phyloP scores from a whole-genome alignment of 2,797 vertebrate species.

The Eleutherodactylus coqui region DNA sequence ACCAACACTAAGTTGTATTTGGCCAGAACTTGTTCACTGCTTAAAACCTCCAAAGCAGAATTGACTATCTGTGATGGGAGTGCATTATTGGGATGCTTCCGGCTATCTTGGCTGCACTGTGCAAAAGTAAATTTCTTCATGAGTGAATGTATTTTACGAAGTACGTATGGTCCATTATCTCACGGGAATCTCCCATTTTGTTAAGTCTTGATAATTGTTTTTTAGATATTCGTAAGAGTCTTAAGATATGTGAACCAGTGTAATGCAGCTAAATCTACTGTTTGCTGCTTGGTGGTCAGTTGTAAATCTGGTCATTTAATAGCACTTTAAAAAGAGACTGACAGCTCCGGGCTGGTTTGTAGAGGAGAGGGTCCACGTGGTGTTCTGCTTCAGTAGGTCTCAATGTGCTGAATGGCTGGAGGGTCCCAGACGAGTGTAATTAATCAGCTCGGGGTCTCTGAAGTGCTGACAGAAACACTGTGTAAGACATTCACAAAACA shows the following conservation, averaged over 20 bases:
- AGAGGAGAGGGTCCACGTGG: conserved; percentile 82
- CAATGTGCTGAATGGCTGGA: conserved; percentile 82
- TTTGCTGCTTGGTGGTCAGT: conserved; percentile 76
- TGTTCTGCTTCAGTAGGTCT: conserved; percentile 81
- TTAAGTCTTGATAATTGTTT: background rate
- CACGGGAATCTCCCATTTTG: background rate
- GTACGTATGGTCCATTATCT: background rate
- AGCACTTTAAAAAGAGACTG: conserved; percentile 80
- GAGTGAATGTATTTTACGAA: background rate
- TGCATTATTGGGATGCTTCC: conserved; percentile 1
- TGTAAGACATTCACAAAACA: conserved; percentile 74
- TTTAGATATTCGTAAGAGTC: background rate
- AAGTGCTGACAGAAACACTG: conserved; percentile 80
- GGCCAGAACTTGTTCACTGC: background rate
- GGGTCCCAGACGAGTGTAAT: conserved; percentile 80
- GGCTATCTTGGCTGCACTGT: background rate
- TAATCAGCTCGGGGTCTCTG: conserved; percentile 77
- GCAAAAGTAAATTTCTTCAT: background rate
- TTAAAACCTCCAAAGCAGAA: background rate
- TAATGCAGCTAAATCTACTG: background rate
- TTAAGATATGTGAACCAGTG: background rate
- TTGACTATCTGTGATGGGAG: background rate
- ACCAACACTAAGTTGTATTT: background rate
- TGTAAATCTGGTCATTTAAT: conserved; percentile 88
- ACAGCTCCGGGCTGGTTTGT: conserved; percentile 79